Base-by-base conservation (phyloP, 64 coral and sea anemone species). In the Dendronephthya gigantea region DNA sequence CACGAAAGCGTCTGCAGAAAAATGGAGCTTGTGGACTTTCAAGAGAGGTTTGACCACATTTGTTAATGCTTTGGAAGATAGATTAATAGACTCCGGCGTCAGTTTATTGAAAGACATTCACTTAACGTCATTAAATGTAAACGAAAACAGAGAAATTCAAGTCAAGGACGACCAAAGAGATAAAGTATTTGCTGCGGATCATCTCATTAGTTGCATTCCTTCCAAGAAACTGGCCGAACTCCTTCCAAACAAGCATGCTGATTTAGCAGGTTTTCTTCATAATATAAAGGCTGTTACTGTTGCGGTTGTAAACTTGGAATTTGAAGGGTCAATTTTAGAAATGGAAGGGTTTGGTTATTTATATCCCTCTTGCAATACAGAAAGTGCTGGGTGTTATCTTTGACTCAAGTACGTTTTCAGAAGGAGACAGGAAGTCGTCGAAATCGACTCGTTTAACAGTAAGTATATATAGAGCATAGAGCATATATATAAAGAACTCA, bases 371-470 rank as follows among this genome's bases (percentile, higher is more conserved):
- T 85, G 91, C 34, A 38, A 50, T 90, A 56, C 17, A 84, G 13
- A 85, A 90, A 33, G 84, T 98, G 10, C 87, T 98, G 68, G 95
- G 95, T 49, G 89, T 98, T 65, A 98, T 98, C 35, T 98, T 91
- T 68, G 95, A 98, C 68, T 98, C 95, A 1, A 93, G 92, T 40
- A 88, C 88, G 55, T 98, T 98, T 68, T 92, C 95, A 27, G 87
- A 98, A 82, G 84, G 84, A 82, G 89, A 98, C 85, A 89, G 87
- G 45, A 90, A 58, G 35, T 74, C 45, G 14, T 84, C 86, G 35
- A 86, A 82, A 38, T 85, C 89, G 19, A 98, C 88, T 38, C 86
- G 95, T 36, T 33, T 98, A 85, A 98, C 95, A 36, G 95, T 98
- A 87, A 62, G 41, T 45, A n/a, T n/a, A n/a, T n/a, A n/a, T n/a